Base-by-base conservation (phyloP, 2,113 vertebrate species). In the Calidris pygmaea region DNA sequence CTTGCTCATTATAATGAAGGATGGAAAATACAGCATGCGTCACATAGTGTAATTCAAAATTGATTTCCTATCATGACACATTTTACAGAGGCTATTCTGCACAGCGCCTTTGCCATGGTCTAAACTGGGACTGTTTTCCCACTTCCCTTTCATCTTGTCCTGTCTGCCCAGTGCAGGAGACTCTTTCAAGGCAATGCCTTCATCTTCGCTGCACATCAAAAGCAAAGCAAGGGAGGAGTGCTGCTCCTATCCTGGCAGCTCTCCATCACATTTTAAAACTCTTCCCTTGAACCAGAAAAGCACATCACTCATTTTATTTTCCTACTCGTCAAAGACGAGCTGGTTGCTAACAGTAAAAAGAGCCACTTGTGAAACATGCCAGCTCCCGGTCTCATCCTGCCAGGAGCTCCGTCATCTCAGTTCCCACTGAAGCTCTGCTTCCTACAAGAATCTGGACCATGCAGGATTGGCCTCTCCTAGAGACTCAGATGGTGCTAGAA, bases 301-400 rank as follows among this genome's bases (percentile, higher is more conserved):
- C 88, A 97, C 96, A 96, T 90, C 92, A 88, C 89, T 96, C 94
- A 94, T 95, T 96, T 95, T 88, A 95, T 90, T 93, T 96, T 92
- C 53, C 85, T 93, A 55, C 85, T 90, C 53, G 2, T 92, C 90
- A 90, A 74, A 89, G 74, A 90, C 76, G 93, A 88, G 50, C 77
- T 87, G 77, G 95, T 94, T 96, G 95, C 87, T 96, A 96, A 81
- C 79, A 94, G 93, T 93, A 92, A 97, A 96, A 96, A 96, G 95
- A 96, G 94, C 90, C 80, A 89, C 92, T 95, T 91, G 91, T 93
- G 73, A 96, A 96, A 87, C 83, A 89, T 75, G 93, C 76, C 93
- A 93, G 76, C 79, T 95, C 84, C 80, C 91, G 95, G 93, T 65
- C 85, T 91, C 56, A 94, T 96, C 90, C 92, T 97, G 89, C 90